Percentiles rank a stretch among this genome's conserved stretches.
phyloP scores from a whole-genome alignment of 2,888 invertebrate species.

The Hetaerina titia region DNA sequence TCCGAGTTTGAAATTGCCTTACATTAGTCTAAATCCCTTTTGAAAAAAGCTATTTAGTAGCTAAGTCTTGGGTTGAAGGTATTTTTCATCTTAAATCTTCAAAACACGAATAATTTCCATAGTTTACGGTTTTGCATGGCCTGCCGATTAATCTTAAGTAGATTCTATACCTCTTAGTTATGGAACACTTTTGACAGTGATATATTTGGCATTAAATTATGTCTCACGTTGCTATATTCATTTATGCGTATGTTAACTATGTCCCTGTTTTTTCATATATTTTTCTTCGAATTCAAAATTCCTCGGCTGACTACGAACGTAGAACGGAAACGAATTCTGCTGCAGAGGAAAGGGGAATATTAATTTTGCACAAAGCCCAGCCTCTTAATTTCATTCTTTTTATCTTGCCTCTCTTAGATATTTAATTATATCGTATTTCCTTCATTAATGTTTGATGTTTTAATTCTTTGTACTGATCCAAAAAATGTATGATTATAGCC shows the following conservation, averaged over 20 bases:
- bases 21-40: too few relatives aligned
- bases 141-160: not conserved
- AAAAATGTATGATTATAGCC: too few relatives aligned
- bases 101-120: not conserved
- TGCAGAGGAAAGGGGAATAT: slow-evolving; percentile 12
- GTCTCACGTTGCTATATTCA: not conserved
- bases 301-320: not conserved
- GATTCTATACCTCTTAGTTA: not conserved
- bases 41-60: too few relatives aligned
- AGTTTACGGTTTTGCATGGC: not conserved
- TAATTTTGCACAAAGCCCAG: not conserved
- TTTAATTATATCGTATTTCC: not conserved
- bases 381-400: not conserved
- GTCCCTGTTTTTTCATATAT: not conserved
- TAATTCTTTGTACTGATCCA: not conserved
- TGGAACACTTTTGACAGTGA: not conserved
- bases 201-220: not conserved
- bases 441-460: not conserved
- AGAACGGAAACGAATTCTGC: slow-evolving; percentile 1
- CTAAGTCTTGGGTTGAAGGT: too few relatives aligned
- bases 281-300: not conserved
- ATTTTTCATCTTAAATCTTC: not conserved
- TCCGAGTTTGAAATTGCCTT: too few relatives aligned
- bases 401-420: not conserved
- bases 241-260: not conserved